Conservation (phyloP, 2,797 vertebrate genomes). For the Sparidentex hasta region DNA sequence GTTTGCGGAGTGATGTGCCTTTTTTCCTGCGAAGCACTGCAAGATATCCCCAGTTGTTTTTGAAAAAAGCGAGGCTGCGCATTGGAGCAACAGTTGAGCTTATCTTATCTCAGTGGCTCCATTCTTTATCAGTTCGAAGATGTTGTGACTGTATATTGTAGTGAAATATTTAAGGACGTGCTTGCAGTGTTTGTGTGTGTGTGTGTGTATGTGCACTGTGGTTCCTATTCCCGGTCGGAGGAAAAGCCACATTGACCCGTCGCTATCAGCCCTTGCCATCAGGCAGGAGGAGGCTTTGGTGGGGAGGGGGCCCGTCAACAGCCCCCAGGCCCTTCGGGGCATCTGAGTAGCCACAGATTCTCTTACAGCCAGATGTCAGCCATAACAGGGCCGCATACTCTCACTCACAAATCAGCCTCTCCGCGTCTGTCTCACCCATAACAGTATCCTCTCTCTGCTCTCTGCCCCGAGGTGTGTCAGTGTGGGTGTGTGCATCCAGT, state of each 20-base stretch:
- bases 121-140: slow-evolving; percentile 7
- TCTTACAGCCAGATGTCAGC: slow-evolving; percentile 85
- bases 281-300: slow-evolving; percentile 41
- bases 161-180: background rate
- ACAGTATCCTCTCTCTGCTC: slow-evolving; percentile 52
- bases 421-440: slow-evolving; percentile 42
- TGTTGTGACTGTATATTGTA: background rate
- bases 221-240: slow-evolving; percentile 22
- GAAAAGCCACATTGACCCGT: slow-evolving; percentile 40
- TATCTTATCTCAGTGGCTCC: background rate
- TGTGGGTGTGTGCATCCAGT: slow-evolving; percentile 42
- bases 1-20: background rate
- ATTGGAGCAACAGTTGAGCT: background rate
- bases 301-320: slow-evolving; percentile 69
- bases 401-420: slow-evolving; percentile 59
- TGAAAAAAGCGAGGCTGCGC: background rate
- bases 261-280: slow-evolving; percentile 64
- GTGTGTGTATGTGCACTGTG: background rate
- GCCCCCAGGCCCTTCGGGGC: slow-evolving; percentile 57
- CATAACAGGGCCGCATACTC: slow-evolving; percentile 57
- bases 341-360: slow-evolving; percentile 77
- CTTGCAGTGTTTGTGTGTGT: background rate
- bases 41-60: background rate
- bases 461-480: slow-evolving; percentile 64
- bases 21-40: background rate